A percentile compares a stretch with the other conserved stretches of the same genome.
Conservation (phyloP, 2,797 vertebrate species). For the Thaleichthys pacificus region DNA sequence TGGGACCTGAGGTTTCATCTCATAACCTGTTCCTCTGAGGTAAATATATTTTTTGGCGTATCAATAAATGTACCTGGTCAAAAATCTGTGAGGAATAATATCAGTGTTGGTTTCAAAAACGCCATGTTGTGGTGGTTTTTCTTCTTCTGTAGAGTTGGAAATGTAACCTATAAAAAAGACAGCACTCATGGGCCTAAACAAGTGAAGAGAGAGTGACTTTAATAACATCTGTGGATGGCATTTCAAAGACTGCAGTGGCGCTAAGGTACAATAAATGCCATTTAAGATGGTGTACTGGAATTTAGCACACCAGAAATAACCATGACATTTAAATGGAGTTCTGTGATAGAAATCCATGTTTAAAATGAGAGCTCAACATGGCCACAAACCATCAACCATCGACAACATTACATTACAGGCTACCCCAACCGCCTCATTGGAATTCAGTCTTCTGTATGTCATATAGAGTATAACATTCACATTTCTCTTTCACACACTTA, state of each 20-base stretch:
- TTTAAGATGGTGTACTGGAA: conserved; percentile 6
- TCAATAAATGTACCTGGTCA: conserved; percentile 35
- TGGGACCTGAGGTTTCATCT: conserved; percentile 39
- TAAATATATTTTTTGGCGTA: conserved; percentile 44
- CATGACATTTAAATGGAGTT: conserved; percentile 16
- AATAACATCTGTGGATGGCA: conserved; percentile 13
- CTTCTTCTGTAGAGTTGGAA: neutral
- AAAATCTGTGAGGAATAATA: conserved; percentile 20
- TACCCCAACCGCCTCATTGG: neutral
- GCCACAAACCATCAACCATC: too few relatives aligned
- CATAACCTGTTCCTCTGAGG: conserved; percentile 29
- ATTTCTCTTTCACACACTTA: conserved; percentile 44
- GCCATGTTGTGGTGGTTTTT: neutral
- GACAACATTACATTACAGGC: too few relatives aligned
- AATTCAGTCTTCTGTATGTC: neutral
- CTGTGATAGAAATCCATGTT: too few relatives aligned
- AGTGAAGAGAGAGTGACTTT: neutral
- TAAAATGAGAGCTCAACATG: too few relatives aligned
- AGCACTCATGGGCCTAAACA: conserved; percentile 10
- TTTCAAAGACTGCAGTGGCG: conserved; percentile 32
- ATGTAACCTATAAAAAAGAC: neutral
- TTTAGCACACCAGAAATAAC: conserved; percentile 10
- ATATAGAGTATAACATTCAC: conserved; percentile 11
- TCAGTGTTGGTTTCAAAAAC: conserved; percentile 15
- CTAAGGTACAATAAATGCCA: conserved; percentile 2